Conservation (phyloP, 2,888 invertebrate species). For the Parnassius smintheus region DNA sequence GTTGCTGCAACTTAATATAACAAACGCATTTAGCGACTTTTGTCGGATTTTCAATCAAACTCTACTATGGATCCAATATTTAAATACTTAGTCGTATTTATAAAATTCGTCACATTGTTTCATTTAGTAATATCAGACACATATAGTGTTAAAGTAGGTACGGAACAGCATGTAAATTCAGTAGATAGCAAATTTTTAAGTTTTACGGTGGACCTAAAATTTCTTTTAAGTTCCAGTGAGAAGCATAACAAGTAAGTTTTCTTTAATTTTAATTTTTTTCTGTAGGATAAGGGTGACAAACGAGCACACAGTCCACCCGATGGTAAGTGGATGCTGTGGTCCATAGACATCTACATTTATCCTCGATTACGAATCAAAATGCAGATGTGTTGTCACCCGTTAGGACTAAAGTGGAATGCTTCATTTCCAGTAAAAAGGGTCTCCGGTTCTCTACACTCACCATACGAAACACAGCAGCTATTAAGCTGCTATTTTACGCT, state of each 20-base stretch:
- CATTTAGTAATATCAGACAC: conserved; percentile 55
- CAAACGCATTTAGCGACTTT: background rate
- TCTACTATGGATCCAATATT: conserved; percentile 23
- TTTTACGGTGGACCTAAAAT: conserved; percentile 85
- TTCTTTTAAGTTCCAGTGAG: conserved; percentile 70
- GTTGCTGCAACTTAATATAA: conserved; percentile 28
- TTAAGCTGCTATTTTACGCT: no score
- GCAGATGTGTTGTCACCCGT: no score
- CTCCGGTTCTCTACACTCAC: no score
- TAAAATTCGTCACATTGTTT: conserved; percentile 29
- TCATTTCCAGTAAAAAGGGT: no score
- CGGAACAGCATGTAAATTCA: conserved; percentile 82
- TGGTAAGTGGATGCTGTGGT: no score
- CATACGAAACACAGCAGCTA: no score
- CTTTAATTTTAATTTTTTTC: background rate
- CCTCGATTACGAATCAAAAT: no score
- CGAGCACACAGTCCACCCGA: no score
- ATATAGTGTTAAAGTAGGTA: conserved; percentile 79
- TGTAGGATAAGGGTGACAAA: no score
- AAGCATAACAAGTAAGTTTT: conserved; percentile 44
- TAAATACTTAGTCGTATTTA: conserved; percentile 14
- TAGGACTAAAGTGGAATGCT: no score
- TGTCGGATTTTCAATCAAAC: conserved; percentile 25
- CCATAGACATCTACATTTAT: no score
- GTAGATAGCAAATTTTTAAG: conserved; percentile 87